Conservation (phyloP, 2,113 vertebrate species). For the Callaeas wilsoni region DNA sequence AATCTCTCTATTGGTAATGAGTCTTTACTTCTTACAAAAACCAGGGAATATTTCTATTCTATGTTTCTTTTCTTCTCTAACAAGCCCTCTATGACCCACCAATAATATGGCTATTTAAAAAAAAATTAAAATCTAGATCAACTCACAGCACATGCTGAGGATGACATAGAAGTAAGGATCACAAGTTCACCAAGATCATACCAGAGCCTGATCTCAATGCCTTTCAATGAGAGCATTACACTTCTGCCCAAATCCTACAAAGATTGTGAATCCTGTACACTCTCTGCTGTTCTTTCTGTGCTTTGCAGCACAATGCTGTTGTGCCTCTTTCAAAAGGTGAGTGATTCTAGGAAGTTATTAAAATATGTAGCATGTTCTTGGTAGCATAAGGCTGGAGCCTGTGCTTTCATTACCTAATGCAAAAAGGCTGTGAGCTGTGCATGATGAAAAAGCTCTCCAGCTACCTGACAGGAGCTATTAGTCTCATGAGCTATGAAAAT, state of each 20-base stretch:
- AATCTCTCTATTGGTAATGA: not conserved
- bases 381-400: not conserved
- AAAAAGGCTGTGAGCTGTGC: not conserved
- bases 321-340: not conserved
- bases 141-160: not conserved
- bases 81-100: not conserved
- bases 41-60: not conserved
- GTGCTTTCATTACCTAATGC: not conserved
- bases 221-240: not conserved
- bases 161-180: not conserved
- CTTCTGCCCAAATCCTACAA: not conserved
- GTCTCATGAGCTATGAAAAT: not conserved
- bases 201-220: not conserved
- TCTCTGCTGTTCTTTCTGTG: not conserved
- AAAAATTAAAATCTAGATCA: not conserved
- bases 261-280: not conserved
- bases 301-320: not conserved
- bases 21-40: not conserved
- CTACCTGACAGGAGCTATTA: not conserved
- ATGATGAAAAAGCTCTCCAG: not conserved
- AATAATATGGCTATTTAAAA: not conserved
- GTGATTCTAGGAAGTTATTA: conserved; percentile 27
- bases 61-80: not conserved
- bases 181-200: not conserved
- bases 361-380: conserved; percentile 8